Base-by-base conservation (phyloP, 2,888 invertebrate species). In the Phorcus lineatus region DNA sequence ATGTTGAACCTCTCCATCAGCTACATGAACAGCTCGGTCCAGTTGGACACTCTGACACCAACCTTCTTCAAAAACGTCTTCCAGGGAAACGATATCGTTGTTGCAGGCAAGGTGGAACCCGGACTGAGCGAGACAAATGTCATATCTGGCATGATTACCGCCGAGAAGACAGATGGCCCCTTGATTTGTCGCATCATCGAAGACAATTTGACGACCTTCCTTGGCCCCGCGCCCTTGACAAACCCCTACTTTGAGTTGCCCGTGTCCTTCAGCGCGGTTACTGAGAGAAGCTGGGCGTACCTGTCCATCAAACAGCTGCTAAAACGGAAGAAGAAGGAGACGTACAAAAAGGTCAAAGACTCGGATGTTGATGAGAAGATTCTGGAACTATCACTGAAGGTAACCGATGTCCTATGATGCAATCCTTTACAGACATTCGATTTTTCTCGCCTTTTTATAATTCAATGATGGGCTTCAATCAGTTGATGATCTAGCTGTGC, bases 1-100 rank as follows among this genome's bases (percentile, higher is more conserved):
- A 93, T 96, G 74, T 94, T 95, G 0, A 94, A 96, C 87, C 95
- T 96, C 79, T 94, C 86, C 16, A 86, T 91, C 66, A 82, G 79
- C 2, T 90, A 89, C 77, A 77, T 88, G 11, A 77, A 74, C 66
- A 80, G 80, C 78, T 75, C 82, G 0, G 87, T 89, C 0, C 85
- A 89, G 74, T 66, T 83, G 22, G 82, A 83, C 55, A 85, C 88
- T 0, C 57, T 89, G 9, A 89, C 89, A 16, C 85, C 86, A 31
- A 82, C 83, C 0, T 82, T 85, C 54, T 86, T 88, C 80, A 87
- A 86, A 2, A 85, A 84, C 24, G 83, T 89, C 78, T 88, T 88
- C 78, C 87, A 87, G 19, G 88, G 88, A 4, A 86, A 87, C 3
- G 90, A 90, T 77, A 81, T 89, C 1, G 83, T 90, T 0, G 84